A percentile compares a stretch with the other conserved stretches of the same genome.
phyloP scores from a whole-genome alignment of 2,113 vertebrate genomes.

The Anthoscopus minutus region DNA sequence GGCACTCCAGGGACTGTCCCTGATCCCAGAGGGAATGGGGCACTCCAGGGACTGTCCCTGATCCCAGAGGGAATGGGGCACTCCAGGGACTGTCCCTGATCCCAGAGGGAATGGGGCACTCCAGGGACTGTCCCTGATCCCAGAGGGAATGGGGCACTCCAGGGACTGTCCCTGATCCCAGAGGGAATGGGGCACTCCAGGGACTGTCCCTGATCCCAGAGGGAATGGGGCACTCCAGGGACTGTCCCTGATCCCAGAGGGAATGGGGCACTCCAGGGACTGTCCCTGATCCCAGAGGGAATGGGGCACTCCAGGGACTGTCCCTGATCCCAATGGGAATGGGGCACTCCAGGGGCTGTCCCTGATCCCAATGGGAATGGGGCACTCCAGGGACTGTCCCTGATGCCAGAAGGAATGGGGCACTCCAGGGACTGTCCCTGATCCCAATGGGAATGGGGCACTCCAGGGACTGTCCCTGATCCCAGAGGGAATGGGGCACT shows the following conservation, averaged over 20 bases:
- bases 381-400: background rate
- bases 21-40: background rate
- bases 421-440: no score
- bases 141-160: background rate
- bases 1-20: background rate
- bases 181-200: no score
- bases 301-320: background rate
- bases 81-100: background rate
- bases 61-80: background rate
- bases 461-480: background rate
- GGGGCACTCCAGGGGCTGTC: no score
- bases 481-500: background rate
- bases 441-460: background rate
- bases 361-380: background rate
- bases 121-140: no score
- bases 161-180: background rate
- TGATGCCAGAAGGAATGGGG: background rate
- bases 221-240: background rate
- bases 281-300: background rate
- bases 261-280: no score
- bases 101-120: background rate
- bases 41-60: no score
- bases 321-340: background rate
- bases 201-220: background rate
- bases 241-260: background rate